Evolutionary conservation across 2,113 vertebrate genomes (phyloP), one percentile per base, ranked within the genome.

Genomic region (Caranx ignobilis): DNA sequence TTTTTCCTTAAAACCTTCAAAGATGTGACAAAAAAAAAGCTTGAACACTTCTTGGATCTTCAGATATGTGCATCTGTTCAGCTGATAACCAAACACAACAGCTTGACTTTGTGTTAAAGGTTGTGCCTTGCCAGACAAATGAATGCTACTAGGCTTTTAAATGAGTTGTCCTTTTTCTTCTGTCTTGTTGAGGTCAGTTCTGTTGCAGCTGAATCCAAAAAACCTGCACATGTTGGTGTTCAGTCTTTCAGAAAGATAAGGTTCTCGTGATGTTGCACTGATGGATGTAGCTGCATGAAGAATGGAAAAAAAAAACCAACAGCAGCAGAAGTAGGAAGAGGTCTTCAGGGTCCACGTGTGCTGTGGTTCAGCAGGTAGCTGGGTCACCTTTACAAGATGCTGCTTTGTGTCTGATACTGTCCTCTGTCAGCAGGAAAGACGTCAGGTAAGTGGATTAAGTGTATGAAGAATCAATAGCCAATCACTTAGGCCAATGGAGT

Each of bases 371-470:
- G 73, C 62, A 60, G 79, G 67, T 66, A 73, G 75, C 59, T 71
- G 82, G 90, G 92, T 93, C 90, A 94, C 94, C 91, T 93, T 91
- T 78, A 88, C 61, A 63, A 21, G 61, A 83, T 54, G 43, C 43
- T 0, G 39, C 50, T 56, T 59, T 55, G 61, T 54, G 77, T 52
- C 75, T 15, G 47, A 11, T 72, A 19, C 73, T 76, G 78, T 87
- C 81, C 62, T 83, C 72, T 74, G 82, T 81, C 89, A 81, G 79
- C 84, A 60, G 63, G 62, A 77, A 62, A 56, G 68, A 70, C 68
- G n/a, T 67, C 88, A 90, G 83, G 84, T 94, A 95, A 95, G 89
- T 92, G 89, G 91, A 95, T 95, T 95, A 94, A 71, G 80, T 78
- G 82, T 74, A 88, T 74, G 83, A 76, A 48, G 71, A 92, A 95